Evolutionary conservation across 2,113 vertebrate species (phyloP).

Genomic region (Tragelaphus strepsiceros): DNA sequence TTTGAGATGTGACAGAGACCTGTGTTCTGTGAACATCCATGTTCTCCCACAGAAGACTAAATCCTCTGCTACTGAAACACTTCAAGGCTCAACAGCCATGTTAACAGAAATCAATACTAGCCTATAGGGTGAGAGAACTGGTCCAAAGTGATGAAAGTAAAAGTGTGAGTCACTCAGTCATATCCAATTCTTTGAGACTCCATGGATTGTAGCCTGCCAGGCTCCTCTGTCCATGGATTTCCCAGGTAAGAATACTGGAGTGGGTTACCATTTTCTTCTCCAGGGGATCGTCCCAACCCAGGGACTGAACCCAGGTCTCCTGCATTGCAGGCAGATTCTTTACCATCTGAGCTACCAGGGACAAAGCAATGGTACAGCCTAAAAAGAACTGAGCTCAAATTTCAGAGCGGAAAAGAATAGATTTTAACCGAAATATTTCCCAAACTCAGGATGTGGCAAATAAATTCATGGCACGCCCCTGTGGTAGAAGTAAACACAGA

Average conservation of each 20-base stretch:
- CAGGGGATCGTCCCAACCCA: background rate
- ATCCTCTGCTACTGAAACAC: background rate
- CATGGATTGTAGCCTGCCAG: background rate
- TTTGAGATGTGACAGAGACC: background rate
- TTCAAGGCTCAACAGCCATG: background rate
- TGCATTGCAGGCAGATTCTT: background rate
- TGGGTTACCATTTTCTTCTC: background rate
- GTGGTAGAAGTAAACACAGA: background rate
- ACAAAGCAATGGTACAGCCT: background rate
- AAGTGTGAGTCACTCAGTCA: background rate
- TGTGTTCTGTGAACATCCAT: background rate
- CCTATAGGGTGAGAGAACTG: background rate
- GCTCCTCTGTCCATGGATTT: background rate
- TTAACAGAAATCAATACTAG: background rate
- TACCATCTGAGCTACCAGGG: background rate
- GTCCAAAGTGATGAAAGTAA: background rate
- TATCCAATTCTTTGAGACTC: background rate
- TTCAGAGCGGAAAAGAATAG: background rate
- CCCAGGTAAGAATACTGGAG: background rate
- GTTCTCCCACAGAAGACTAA: background rate
- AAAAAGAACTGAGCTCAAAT: background rate
- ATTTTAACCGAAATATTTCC: conserved; percentile 12
- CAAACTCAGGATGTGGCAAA: background rate
- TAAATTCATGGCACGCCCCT: background rate
- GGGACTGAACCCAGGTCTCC: background rate